Evolutionary conservation across 2,113 vertebrate genomes (phyloP).

Genomic region (Eretmochelys imbricata): DNA sequence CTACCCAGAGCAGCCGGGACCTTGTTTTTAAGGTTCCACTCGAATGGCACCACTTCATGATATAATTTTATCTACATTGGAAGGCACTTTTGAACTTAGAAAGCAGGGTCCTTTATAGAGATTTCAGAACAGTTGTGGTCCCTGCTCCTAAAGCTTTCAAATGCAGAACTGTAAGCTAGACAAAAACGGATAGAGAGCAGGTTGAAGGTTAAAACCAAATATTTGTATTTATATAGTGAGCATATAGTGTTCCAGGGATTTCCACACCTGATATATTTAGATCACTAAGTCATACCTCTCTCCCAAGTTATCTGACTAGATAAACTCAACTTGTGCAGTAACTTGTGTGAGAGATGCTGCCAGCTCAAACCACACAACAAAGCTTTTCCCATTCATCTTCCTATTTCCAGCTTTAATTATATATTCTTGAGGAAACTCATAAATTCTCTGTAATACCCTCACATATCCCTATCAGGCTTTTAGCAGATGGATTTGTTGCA

Average conservation of each 20-base stretch:
- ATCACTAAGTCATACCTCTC: not conserved
- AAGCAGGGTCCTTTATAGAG: not conserved
- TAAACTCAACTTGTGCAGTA: not conserved
- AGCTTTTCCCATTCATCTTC: not conserved
- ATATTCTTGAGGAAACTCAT: not conserved
- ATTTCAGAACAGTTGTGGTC: not conserved
- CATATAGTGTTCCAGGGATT: not conserved
- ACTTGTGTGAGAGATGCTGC: not conserved
- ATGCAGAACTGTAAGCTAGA: not conserved
- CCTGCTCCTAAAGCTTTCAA: not conserved
- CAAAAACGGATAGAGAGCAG: not conserved
- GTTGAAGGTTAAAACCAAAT: not conserved
- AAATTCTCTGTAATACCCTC: not conserved
- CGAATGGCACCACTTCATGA: not conserved
- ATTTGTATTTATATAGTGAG: not conserved
- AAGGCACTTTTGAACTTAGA: not conserved
- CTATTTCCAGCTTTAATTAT: not conserved
- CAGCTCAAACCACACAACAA: not conserved
- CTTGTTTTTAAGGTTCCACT: not conserved
- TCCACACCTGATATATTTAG: not conserved
- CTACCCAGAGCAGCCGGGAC: not conserved
- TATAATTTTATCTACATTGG: not conserved
- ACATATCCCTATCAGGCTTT: not conserved
- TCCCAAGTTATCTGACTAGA: rapidly evolving
- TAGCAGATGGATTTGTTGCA: not conserved